Evolutionary conservation across 2,797 vertebrate genomes (phyloP).

Genomic region (Vespertilio murinus): DNA sequence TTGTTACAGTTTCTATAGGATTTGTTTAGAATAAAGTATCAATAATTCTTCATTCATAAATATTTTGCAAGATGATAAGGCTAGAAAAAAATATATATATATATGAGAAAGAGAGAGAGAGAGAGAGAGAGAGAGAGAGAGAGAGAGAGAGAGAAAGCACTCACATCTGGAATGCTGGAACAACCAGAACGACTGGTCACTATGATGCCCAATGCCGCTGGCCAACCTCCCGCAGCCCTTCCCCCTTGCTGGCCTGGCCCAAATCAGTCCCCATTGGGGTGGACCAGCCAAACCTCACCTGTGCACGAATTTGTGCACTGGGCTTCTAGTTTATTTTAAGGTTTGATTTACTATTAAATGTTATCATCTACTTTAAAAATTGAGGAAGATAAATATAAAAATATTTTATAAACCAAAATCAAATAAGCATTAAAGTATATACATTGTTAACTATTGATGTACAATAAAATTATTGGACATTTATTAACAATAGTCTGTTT

Average conservation of each 20-base stretch:
- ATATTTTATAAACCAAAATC: not conserved
- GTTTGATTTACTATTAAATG: not conserved
- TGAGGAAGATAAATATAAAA: not conserved
- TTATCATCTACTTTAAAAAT: not conserved
- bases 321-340: not conserved
- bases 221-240: too few species aligned
- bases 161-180: too few species aligned
- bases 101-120: too few species aligned
- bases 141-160: too few species aligned
- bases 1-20: not conserved
- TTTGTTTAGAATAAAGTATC: not conserved
- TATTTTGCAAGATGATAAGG: not conserved
- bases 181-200: fast-evolving
- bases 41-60: not conserved
- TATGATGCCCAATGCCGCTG: too few species aligned
- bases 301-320: too few species aligned
- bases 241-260: too few species aligned
- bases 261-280: too few species aligned
- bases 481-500: not conserved
- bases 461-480: not conserved
- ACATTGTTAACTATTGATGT: not conserved
- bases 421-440: not conserved
- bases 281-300: too few species aligned
- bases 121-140: too few species aligned
- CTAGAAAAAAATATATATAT: not conserved